Conservation (phyloP, 2,113 vertebrate genomes). For the Ivindomyrus marchei region DNA sequence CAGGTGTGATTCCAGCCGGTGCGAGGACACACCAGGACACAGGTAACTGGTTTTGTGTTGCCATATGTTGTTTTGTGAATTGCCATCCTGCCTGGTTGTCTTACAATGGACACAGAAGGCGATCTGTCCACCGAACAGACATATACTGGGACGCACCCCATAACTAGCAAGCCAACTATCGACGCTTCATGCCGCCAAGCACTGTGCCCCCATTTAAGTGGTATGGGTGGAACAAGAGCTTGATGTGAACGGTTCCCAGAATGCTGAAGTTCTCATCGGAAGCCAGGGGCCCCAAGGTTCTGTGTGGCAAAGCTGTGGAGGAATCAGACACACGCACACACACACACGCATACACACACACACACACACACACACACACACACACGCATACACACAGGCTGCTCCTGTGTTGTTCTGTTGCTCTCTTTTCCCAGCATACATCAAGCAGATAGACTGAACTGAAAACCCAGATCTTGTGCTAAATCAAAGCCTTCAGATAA, state of each 20-base stretch:
- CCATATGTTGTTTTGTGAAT: background rate
- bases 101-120: background rate
- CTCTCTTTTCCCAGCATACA: background rate
- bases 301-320: background rate
- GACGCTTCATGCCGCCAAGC: background rate
- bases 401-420: background rate
- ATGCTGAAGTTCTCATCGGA: background rate
- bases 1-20: background rate
- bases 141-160: background rate
- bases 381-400: background rate
- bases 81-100: background rate
- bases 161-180: background rate
- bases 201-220: background rate
- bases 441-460: background rate
- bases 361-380: background rate
- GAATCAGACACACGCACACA: background rate
- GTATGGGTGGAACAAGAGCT: background rate
- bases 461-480: constrained; percentile 31
- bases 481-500: constrained; percentile 46
- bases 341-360: background rate
- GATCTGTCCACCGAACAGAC: background rate
- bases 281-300: background rate
- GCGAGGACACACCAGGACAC: background rate
- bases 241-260: background rate
- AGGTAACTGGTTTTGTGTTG: background rate